Evolutionary conservation across 2,113 vertebrate genomes (phyloP).

Genomic region (Aythya baeri): DNA sequence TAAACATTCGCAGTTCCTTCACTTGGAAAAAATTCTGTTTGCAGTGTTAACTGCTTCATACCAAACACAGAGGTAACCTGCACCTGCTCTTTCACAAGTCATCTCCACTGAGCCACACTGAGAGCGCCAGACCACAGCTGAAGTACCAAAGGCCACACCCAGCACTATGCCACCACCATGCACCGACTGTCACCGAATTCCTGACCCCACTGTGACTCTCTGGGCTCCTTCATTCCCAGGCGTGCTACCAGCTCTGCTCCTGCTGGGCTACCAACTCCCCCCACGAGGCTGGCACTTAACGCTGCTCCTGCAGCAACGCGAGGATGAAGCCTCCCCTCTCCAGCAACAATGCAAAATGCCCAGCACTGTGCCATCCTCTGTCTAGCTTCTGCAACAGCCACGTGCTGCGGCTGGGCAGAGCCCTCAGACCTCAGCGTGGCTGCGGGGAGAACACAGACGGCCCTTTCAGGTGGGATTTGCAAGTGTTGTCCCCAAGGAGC

Average conservation of each 20-base stretch:
- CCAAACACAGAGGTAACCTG: background rate
- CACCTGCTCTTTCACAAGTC: background rate
- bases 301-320: background rate
- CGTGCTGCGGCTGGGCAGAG: background rate
- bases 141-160: background rate
- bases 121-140: background rate
- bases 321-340: background rate
- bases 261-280: background rate
- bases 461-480: background rate
- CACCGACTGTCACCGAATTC: background rate
- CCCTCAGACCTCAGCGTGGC: background rate
- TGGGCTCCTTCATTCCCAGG: background rate
- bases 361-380: background rate
- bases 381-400: background rate
- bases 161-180: rapidly evolving
- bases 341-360: background rate
- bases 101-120: background rate
- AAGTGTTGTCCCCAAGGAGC: background rate
- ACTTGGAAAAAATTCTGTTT: background rate
- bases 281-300: background rate
- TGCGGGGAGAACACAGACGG: background rate
- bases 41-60: background rate
- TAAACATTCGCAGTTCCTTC: background rate
- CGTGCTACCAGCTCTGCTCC: rapidly evolving
- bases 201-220: background rate